Conservation (phyloP, 2,113 vertebrate species). For the Sardina pilchardus region DNA sequence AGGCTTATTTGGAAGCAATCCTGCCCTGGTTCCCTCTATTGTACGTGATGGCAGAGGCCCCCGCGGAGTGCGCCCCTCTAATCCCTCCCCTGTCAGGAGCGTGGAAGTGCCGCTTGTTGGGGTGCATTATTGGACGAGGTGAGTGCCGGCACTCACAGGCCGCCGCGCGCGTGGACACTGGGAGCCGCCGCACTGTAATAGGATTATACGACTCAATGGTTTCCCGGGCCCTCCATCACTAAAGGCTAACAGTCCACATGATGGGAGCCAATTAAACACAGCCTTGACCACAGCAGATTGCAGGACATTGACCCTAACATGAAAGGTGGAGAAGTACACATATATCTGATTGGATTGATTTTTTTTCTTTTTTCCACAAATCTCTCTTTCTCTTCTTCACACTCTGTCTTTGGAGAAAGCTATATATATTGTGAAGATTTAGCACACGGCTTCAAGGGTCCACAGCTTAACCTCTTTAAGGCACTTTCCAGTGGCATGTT, state of each 20-base stretch:
- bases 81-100: conserved; percentile 33
- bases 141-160: conserved; percentile 16
- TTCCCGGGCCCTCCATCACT: conserved; percentile 33
- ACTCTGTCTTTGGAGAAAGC: not conserved
- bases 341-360: conserved; percentile 5
- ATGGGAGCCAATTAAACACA: conserved; percentile 42
- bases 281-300: conserved; percentile 34
- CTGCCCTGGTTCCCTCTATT: not conserved
- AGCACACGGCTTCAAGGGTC: not conserved
- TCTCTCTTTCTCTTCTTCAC: not conserved
- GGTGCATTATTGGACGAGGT: conserved; percentile 17
- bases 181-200: conserved; percentile 32
- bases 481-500: not conserved
- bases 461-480: conserved; percentile 5
- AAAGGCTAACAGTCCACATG: conserved; percentile 45
- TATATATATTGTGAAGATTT: not conserved
- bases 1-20: not conserved
- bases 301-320: conserved; percentile 24
- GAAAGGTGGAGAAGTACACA: conserved; percentile 5
- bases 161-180: conserved; percentile 20
- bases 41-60: not conserved
- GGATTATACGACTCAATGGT: conserved; percentile 41
- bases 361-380: not conserved
- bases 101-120: conserved; percentile 30
- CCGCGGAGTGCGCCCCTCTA: conserved; percentile 33